phyloP scores from a whole-genome alignment of 2,888 invertebrate genomes.

The Idaea biselata region DNA sequence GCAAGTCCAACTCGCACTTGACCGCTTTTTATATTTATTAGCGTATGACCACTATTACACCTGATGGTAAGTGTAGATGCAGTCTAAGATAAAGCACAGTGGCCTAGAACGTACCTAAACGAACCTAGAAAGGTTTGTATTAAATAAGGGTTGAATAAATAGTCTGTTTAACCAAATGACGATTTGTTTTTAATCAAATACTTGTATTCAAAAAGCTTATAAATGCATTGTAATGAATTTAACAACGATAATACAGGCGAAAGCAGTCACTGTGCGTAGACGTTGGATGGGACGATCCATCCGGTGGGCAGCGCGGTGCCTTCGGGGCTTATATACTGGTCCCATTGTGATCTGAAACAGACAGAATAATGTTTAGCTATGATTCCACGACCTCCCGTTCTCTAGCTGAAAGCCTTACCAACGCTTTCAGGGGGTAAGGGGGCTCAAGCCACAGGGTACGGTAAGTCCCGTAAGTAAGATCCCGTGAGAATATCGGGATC shows the following conservation, averaged over 20 bases:
- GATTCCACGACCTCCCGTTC: too few relatives aligned
- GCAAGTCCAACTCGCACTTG: too few relatives aligned
- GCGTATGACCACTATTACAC: background rate
- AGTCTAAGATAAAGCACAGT: background rate
- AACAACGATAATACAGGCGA: background rate
- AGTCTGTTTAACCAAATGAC: slow-evolving; percentile 2
- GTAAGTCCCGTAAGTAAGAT: too few relatives aligned
- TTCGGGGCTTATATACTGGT: slow-evolving; percentile 58
- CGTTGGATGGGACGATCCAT: slow-evolving; percentile 82
- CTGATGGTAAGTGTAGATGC: background rate
- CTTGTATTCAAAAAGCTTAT: slow-evolving; percentile 8
- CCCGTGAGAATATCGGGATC: too few relatives aligned
- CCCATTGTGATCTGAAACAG: slow-evolving; percentile 77
- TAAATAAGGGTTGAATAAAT: too few relatives aligned
- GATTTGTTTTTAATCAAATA: slow-evolving; percentile 21
- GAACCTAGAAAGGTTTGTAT: too few relatives aligned
- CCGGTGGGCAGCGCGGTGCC: slow-evolving; percentile 85
- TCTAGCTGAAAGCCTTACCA: too few relatives aligned
- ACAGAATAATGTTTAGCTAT: background rate
- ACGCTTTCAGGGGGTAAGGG: too few relatives aligned
- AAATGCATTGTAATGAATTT: slow-evolving; percentile 20
- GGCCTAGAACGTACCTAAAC: too few relatives aligned
- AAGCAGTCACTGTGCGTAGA: slow-evolving; percentile 8
- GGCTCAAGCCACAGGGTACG: too few relatives aligned
- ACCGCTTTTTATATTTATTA: background rate